These are phyloP conservation scores for Cephalopholis sonnerati DNA, from an alignment of 2,113 vertebrate species.

Conservation along the genomic window DNA sequence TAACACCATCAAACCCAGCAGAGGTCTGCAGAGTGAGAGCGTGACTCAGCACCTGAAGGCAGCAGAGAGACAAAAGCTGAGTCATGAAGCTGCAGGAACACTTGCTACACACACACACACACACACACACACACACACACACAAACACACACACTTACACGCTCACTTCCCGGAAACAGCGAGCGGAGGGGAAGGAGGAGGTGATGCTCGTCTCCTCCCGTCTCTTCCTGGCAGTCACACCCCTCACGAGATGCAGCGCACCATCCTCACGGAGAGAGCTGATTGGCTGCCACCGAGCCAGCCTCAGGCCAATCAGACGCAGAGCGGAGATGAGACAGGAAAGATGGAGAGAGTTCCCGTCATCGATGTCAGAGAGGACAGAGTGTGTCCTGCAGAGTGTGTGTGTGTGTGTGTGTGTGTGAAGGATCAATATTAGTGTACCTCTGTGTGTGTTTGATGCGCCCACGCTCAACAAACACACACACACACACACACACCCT, in stretches of 20 bases:
- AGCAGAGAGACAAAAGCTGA: slow-evolving; percentile 3
- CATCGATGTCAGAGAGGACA: slow-evolving; percentile 23
- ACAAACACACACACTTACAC: slow-evolving; percentile 16
- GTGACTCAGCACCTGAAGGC: slow-evolving; percentile 19
- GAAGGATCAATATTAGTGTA: no score
- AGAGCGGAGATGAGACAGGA: background rate
- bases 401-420: background rate
- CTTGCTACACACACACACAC: background rate
- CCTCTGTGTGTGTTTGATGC: no score
- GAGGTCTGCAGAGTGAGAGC: background rate
- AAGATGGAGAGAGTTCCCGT: slow-evolving; percentile 39
- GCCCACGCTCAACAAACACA: background rate
- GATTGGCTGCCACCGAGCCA: slow-evolving; percentile 47
- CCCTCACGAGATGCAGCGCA: slow-evolving; percentile 54
- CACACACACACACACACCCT: no score
- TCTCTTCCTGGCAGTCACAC: slow-evolving; percentile 67
- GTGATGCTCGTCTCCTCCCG: slow-evolving; percentile 48
- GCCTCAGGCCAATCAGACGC: background rate
- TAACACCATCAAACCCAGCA: background rate
- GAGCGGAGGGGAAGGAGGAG: slow-evolving; percentile 36
- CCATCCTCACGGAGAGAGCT: background rate
- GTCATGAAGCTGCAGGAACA: slow-evolving; percentile 27
- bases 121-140: slow-evolving; percentile 9
- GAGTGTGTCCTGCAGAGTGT: slow-evolving; percentile 21
- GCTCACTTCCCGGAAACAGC: slow-evolving; percentile 65